These are phyloP conservation scores for Cantharis rustica DNA, from an alignment of 2,888 invertebrate species.

Conservation along the genomic window DNA sequence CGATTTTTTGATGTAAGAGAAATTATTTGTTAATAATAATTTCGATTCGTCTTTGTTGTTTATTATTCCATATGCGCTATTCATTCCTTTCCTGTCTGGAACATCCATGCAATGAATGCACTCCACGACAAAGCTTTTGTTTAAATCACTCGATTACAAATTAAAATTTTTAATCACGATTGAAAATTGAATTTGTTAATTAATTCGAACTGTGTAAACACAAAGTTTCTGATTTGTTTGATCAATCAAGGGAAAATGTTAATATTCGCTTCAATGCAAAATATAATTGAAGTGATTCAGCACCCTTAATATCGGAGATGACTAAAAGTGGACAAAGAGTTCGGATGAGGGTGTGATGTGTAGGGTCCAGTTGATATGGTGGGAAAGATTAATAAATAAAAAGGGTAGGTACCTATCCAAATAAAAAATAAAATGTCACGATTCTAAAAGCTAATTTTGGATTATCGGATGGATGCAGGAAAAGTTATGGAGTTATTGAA, in stretches of 20 bases:
- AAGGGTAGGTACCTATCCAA: neutral
- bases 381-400: neutral
- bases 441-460: neutral
- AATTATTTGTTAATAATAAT: neutral
- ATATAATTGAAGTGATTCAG: neutral
- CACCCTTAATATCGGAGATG: neutral
- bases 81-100: slow-evolving; percentile 9
- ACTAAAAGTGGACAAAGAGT: neutral
- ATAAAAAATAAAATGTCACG: no score
- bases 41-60: neutral
- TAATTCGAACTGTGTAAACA: neutral
- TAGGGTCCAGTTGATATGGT: neutral
- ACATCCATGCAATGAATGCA: slow-evolving; percentile 5
- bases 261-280: neutral
- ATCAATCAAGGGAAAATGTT: neutral
- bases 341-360: neutral
- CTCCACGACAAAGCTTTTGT: neutral
- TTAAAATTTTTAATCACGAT: neutral
- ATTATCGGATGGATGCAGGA: neutral
- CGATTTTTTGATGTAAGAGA: neutral
- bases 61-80: neutral
- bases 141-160: neutral
- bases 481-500: neutral
- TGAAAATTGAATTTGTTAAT: neutral
- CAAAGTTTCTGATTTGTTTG: slow-evolving; percentile 1